Evolutionary conservation across 2,888 invertebrate species (phyloP).

Genomic region (Eumacrocentrus americanus): DNA sequence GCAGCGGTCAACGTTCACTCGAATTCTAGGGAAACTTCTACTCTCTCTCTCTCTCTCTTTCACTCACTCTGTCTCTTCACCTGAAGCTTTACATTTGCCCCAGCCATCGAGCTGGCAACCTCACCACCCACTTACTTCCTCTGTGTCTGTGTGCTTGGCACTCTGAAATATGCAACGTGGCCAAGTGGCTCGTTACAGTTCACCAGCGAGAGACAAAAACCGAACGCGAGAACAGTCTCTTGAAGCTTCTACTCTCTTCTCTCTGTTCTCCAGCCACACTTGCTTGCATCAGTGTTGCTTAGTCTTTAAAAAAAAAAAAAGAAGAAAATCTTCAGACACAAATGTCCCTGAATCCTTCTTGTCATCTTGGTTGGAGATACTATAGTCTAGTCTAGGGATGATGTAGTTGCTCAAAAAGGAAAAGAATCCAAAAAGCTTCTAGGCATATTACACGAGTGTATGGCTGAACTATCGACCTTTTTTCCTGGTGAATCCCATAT

Average conservation of each 20-base stretch:
- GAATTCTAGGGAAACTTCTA: not conserved
- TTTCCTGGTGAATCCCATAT: constrained; percentile 8
- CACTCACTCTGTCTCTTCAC: not conserved
- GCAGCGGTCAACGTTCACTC: not conserved
- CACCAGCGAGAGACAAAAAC: constrained; percentile 35
- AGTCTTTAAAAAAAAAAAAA: not conserved
- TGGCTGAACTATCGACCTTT: constrained; percentile 5
- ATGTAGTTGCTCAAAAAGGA: not conserved
- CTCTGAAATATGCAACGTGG: constrained; percentile 43
- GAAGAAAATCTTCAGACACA: not conserved
- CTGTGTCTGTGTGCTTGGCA: not conserved
- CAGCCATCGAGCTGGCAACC: not conserved
- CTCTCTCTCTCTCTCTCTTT: too few species aligned
- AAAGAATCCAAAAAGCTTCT: too few species aligned
- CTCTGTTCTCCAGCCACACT: not conserved
- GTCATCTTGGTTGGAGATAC: too few species aligned
- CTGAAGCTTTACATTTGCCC: not conserved
- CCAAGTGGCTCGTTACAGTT: constrained; percentile 46
- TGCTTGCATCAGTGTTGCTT: not conserved
- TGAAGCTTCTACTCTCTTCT: constrained; percentile 1
- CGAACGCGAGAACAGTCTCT: constrained; percentile 24
- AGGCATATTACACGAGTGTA: too few species aligned
- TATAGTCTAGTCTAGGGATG: too few species aligned
- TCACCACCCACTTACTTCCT: not conserved
- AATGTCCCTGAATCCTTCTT: not conserved